Evolutionary conservation across 2,797 vertebrate genomes (phyloP).

Genomic region (Epinephelus awoara): DNA sequence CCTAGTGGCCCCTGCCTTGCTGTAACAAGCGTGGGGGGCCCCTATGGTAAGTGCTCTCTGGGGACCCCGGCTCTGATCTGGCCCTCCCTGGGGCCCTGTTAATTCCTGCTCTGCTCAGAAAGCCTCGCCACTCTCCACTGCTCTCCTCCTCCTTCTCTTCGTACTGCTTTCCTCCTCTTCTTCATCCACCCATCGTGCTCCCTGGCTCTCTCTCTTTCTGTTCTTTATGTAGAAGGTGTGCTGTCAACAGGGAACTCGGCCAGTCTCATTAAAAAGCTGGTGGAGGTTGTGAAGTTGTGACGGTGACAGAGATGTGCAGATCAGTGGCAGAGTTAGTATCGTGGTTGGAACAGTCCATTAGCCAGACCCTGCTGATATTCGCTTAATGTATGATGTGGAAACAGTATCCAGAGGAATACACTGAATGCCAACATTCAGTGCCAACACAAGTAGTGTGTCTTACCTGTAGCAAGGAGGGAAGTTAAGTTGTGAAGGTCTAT

Average conservation of each 20-base stretch:
- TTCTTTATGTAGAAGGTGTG: conserved; percentile 75
- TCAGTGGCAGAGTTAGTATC: conserved; percentile 58
- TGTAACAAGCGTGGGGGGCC: conserved; percentile 84
- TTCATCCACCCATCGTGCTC: conserved; percentile 38
- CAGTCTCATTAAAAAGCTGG: conserved; percentile 63
- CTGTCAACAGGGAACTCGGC: conserved; percentile 69
- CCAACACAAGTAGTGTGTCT: not conserved
- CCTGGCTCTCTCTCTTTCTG: conserved; percentile 27
- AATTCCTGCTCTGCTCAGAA: conserved; percentile 84
- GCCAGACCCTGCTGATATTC: conserved; percentile 54
- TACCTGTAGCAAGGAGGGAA: not conserved
- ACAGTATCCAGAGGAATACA: conserved; percentile 6
- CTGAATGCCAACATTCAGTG: not conserved
- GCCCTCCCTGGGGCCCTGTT: conserved; percentile 84
- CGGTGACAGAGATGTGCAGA: conserved; percentile 63
- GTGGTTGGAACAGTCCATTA: conserved; percentile 55
- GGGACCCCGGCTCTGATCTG: conserved; percentile 84
- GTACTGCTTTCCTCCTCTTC: conserved; percentile 51
- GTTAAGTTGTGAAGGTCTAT: not conserved
- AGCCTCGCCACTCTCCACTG: conserved; percentile 79
- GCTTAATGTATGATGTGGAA: conserved; percentile 33
- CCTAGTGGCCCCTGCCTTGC: conserved; percentile 81
- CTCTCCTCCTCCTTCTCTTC: conserved; percentile 67
- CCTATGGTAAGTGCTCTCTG: conserved; percentile 84
- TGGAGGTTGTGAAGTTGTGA: conserved; percentile 67